Conservation (phyloP, 2,113 vertebrate species). For the Corydoras sp. region DNA sequence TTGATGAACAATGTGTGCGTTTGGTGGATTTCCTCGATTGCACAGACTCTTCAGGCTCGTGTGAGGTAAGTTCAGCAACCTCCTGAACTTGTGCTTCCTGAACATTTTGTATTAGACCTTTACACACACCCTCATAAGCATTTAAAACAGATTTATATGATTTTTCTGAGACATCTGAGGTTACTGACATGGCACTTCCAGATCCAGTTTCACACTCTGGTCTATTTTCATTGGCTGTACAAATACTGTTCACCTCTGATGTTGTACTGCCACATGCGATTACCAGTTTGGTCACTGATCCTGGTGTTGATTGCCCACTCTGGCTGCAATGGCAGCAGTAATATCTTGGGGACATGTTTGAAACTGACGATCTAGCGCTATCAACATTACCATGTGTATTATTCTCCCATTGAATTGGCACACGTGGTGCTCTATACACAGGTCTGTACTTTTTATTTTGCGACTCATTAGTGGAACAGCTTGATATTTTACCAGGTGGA, state of each 20-base stretch:
- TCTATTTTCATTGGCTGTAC: conserved; percentile 22
- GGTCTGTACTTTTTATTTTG: conserved; percentile 31
- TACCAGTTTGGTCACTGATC: conserved; percentile 29
- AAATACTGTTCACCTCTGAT: neutral
- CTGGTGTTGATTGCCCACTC: conserved; percentile 27
- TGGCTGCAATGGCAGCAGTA: conserved; percentile 45
- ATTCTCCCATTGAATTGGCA: conserved; percentile 22
- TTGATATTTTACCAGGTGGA: conserved; percentile 34
- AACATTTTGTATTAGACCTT: conserved; percentile 29
- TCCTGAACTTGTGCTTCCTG: conserved; percentile 21
- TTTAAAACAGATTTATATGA: conserved; percentile 47
- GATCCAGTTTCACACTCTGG: conserved; percentile 34
- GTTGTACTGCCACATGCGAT: conserved; percentile 25
- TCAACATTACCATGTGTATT: neutral
- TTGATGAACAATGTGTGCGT: conserved; percentile 6
- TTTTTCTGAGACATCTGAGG: conserved; percentile 35
- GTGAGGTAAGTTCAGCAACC: conserved; percentile 22
- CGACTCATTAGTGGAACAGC: conserved; percentile 27
- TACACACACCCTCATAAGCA: conserved; percentile 52
- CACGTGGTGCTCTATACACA: conserved; percentile 22
- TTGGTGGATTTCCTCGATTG: conserved; percentile 31
- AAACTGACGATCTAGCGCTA: conserved; percentile 29
- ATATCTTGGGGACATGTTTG: conserved; percentile 36
- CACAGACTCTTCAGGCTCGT: conserved; percentile 32
- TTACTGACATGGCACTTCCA: conserved; percentile 47